phyloP scores from a whole-genome alignment of 30 jellyfish, hydroid and myxozoan genomes.

The Nemopilema nomurai region DNA sequence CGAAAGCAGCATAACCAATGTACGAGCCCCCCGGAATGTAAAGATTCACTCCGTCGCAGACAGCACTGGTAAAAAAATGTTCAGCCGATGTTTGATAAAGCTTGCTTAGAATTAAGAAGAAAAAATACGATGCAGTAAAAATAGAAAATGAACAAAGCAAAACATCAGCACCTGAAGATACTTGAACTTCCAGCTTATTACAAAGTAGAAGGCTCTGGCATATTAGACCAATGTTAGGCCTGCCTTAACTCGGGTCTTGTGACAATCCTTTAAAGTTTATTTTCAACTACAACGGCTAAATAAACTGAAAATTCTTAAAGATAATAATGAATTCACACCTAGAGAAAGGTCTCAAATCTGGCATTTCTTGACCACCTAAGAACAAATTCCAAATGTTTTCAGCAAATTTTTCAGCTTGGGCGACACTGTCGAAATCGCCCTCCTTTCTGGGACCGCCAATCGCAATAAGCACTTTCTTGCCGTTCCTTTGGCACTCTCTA shows the following conservation, averaged over 20 bases:
- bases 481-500: constrained; percentile 73
- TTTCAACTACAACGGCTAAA: no score
- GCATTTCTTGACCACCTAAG: constrained; percentile 75
- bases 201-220: no score
- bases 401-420: constrained; percentile 87
- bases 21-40: constrained; percentile 40
- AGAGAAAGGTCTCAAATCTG: constrained; percentile 84
- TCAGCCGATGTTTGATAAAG: no score
- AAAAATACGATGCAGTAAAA: no score
- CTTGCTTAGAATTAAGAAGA: no score
- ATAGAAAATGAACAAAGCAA: no score
- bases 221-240: no score
- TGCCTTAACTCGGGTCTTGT: no score
- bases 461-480: constrained; percentile 78
- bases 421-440: constrained; percentile 57
- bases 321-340: constrained; percentile 56
- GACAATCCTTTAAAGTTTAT: no score
- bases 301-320: background rate
- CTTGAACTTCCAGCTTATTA: no score
- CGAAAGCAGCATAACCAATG: constrained; percentile 58
- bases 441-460: constrained; percentile 82
- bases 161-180: no score
- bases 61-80: constrained; percentile 32
- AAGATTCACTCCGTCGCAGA: constrained; percentile 60
- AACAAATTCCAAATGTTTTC: constrained; percentile 81